Evolutionary conservation across 2,113 vertebrate genomes (phyloP).

Genomic region (Herpetotheres cachinnans): DNA sequence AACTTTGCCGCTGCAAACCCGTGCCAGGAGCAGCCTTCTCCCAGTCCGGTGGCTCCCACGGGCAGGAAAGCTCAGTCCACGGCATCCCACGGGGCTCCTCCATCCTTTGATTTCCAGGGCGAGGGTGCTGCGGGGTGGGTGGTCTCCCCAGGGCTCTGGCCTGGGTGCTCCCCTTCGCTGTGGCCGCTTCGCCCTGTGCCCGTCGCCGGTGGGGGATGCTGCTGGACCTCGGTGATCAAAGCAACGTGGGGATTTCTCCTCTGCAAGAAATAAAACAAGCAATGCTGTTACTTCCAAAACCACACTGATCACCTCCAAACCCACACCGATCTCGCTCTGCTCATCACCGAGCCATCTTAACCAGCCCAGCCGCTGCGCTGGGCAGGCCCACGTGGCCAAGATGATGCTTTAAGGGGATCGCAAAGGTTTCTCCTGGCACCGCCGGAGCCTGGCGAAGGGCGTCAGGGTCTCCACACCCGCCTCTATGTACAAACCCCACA

Average conservation of each 20-base stretch:
- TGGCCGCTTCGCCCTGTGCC: fast-evolving
- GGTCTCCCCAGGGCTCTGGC: background rate
- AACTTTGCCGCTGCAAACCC: background rate
- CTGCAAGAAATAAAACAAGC: background rate
- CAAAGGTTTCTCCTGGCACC: background rate
- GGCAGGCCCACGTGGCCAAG: background rate
- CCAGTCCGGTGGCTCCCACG: fast-evolving
- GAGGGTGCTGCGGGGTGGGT: background rate
- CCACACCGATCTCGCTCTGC: fast-evolving
- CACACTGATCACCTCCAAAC: background rate
- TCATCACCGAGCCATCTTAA: background rate
- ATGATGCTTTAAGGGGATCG: background rate
- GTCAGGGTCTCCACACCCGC: fast-evolving
- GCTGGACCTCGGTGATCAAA: fast-evolving
- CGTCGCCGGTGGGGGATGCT: fast-evolving
- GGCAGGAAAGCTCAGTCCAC: background rate
- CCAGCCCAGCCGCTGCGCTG: fast-evolving
- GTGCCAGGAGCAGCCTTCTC: background rate
- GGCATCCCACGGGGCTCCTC: background rate
- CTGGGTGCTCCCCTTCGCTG: fast-evolving
- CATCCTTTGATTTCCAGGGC: fast-evolving
- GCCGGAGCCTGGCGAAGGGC: background rate
- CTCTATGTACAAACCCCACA: fast-evolving
- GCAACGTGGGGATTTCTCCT: background rate
- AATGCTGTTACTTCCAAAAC: background rate